Conservation (phyloP, 2,888 invertebrate genomes). For the Amaurobius ferox region DNA sequence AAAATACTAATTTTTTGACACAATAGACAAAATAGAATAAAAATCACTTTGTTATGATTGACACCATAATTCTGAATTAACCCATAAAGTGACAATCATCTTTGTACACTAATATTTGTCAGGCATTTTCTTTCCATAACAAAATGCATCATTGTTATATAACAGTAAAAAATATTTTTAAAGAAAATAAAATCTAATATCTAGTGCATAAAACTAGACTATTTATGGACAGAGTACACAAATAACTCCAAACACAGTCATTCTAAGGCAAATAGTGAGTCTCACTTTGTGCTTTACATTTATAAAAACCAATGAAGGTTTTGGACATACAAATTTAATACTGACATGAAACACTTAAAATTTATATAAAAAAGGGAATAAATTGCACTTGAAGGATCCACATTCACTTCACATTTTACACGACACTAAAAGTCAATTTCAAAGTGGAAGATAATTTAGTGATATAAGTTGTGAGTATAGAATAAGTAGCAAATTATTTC, state of each 20-base stretch:
- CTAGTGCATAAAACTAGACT: neutral
- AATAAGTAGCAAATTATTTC: too few species aligned
- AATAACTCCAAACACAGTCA: neutral
- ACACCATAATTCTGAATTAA: neutral
- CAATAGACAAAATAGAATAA: neutral
- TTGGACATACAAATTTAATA: neutral
- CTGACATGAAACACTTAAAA: neutral
- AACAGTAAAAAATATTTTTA: neutral
- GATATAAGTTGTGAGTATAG: neutral
- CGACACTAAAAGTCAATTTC: neutral
- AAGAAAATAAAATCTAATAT: too few species aligned
- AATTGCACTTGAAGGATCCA: neutral
- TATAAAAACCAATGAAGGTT: neutral
- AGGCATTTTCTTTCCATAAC: neutral
- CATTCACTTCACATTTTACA: neutral
- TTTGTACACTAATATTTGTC: neutral
- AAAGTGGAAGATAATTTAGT: neutral
- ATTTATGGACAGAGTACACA: neutral
- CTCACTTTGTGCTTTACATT: neutral
- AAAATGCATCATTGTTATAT: neutral
- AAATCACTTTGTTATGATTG: neutral
- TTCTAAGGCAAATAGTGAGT: neutral
- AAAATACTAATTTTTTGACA: neutral
- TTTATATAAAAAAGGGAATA: conserved; percentile 1
- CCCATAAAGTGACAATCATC: too few species aligned